phyloP scores from a whole-genome alignment of 2,797 vertebrate genomes.

The Rallus crepitans region DNA sequence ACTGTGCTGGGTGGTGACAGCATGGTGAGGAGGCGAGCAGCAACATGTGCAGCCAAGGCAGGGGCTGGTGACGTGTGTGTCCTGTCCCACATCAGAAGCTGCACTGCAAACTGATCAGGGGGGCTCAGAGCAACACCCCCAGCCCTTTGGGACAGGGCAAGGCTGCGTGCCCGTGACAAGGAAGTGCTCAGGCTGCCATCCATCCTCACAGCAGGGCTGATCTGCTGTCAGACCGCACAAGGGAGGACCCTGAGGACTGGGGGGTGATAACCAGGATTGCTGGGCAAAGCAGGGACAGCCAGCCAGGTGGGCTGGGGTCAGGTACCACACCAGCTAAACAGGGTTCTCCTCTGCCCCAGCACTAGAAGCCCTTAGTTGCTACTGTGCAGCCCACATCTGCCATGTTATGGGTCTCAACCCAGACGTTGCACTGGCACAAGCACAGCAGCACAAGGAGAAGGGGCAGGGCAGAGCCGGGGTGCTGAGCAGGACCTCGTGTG shows the following conservation, averaged over 20 bases:
- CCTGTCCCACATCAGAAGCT: not conserved
- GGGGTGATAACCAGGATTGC: not conserved
- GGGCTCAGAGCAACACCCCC: not conserved
- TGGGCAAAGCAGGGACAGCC: not conserved
- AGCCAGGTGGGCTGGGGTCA: not conserved
- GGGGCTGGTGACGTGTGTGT: not conserved
- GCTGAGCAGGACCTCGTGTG: not conserved
- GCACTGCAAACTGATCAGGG: not conserved
- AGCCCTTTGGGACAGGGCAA: not conserved
- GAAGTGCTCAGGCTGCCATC: not conserved
- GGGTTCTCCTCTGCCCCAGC: not conserved
- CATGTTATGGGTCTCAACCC: not conserved
- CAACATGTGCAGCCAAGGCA: not conserved
- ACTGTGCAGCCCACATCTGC: not conserved
- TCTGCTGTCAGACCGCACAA: not conserved
- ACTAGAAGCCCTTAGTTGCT: not conserved
- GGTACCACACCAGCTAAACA: accelerated
- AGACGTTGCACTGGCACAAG: not conserved
- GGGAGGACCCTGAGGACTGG: not conserved
- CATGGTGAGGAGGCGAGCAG: not conserved
- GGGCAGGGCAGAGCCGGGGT: not conserved
- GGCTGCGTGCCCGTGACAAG: not conserved
- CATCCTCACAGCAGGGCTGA: not conserved
- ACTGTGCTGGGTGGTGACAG: not conserved
- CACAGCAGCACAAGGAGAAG: not conserved